Evolutionary conservation across 2,888 invertebrate species (phyloP), one percentile per base, ranked within the genome.

Genomic region (Lysandra bellargus): DNA sequence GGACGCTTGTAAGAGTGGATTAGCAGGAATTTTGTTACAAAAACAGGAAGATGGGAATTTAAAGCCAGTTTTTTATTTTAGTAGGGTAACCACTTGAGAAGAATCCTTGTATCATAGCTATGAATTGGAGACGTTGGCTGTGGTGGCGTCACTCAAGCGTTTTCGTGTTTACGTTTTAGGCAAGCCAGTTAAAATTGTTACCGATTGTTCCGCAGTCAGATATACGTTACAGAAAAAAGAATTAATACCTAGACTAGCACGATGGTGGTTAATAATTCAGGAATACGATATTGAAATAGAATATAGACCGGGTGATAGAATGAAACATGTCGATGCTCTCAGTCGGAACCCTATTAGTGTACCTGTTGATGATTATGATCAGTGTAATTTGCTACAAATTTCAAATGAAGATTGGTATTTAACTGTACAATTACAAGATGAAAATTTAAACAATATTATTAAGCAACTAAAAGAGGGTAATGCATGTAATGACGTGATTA

Each of bases 21-120:
- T 84, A 9, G 86, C 83, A 0, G 86, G 84, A 4, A 85, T 87
- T n/a, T 79, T 87, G 5, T 78, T 87, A 9, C 86, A 86, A 79
- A 80, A 82, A 77, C 81, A 85, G 64, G 78, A 61, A 6, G 82
- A 84, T n/a, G 17, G 76, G 17, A 30, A 74, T 0, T 74, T 83
- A 17, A 75, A 77, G 12, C 87, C 88, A 0, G 84, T 89, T 4
- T 72, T 80, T 7, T 86, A 83, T 74, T 88, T 83, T 80, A 88
- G 87, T 80, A 77, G 84, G n/a, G 84, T 84, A 79, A 23, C 23
- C 23, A 23, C 23, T 23, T 0, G 23, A 23, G 23, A 23, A 23
- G 23, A 23, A 23, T 23, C 23, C 23, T 23, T 23, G 23, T 23
- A 23, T 23, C 23, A 23, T 23, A 23, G 79, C 33, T 79, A 79